Base-by-base conservation (phyloP, 2,888 invertebrate species). In the Troides aeacus region DNA sequence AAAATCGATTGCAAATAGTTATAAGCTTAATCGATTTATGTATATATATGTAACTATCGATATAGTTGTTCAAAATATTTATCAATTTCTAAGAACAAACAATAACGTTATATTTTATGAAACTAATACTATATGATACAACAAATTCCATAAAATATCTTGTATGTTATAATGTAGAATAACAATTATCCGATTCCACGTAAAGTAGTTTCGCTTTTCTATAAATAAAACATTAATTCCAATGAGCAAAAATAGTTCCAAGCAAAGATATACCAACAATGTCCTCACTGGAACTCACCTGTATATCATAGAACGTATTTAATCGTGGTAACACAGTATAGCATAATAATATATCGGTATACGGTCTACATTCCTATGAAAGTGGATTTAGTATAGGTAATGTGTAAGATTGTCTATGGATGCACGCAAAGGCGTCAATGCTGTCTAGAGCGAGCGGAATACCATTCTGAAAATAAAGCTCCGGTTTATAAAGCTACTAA, bases 401-500 rank as follows among this genome's bases (percentile, higher is more conserved):
- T 62, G 56, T 39, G n/a, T 64, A 60, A 53, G 23, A 58, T 70
- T 72, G 74, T 77, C 73, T 73, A 75, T 70, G 69, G 73, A 75
- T 78, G 74, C 76, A 78, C 71, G 76, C 76, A 79, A 79, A 81
- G 79, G 79, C 79, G 79, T 77, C 72, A 73, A 73, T 81, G 77
- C 78, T 77, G 76, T 80, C 81, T 79, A 39, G 81, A 81, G 78
- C 76, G 78, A 78, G 81, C 81, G 81, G 81, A 82, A 81, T 79
- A 76, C 78, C 72, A 75, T 76, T 76, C 73, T 78, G 63, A 80
- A 84, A 85, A 86, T 85, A 85, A 85, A 84, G 79, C 76, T 78
- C 70, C 73, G 76, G 79, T 81, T 81, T 81, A 82, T 82, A 77
- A 74, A 77, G 71, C 23, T 18, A 79, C 73, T 72, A 50, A 66